Evolutionary conservation across 2,113 vertebrate species (phyloP), one percentile per base, ranked within the genome.

Genomic region (Bufo gargarizans): DNA sequence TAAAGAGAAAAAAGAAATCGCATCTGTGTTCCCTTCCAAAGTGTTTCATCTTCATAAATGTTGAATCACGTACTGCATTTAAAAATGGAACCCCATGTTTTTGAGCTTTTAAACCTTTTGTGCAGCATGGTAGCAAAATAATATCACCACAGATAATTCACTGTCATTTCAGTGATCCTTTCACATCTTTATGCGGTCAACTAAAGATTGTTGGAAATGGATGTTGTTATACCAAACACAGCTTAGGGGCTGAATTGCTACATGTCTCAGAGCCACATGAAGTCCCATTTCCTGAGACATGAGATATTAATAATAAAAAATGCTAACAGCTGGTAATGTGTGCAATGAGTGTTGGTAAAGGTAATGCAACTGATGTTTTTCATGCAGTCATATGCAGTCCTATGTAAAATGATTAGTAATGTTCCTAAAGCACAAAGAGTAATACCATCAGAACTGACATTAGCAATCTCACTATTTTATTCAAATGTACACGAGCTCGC

Each of bases 21-120:
- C 55, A 88, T 82, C 19, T 82, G 9, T 50, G n/a, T 33, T 45
- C 56, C 45, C 33, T 56, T 69, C 22, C 9, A 16, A 49, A 33
- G 17, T 82, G 67, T 82, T 76, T 82, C 6, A 88, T 88, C 86
- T 88, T 82, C 53, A 50, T 59, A 20, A 55, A 72, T 82, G 65
- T 13, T 56, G 47, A 50, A 20, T 20, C 71, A 82, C 47, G 16
- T 61, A 50, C 56, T 56, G 22, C 19, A 65, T 82, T 72, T 74
- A 33, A 0, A 74, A 80, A 87, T 72, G 55, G 53, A 33, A 61
- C 71, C 17, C 55, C 43, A n/a, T 81, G 77, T 87, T 69, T 81
- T 72, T 87, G 53, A 53, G 49, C 9, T 16, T 45, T 77, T 80
- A 43, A 16, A 77, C 22, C n/a, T 65, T 80, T 86, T 86, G 49